These are phyloP conservation scores for Scaptodrosophila lebanonensis DNA, from an alignment of 1,140 invertebrate genomes.

Conservation along the genomic window DNA sequence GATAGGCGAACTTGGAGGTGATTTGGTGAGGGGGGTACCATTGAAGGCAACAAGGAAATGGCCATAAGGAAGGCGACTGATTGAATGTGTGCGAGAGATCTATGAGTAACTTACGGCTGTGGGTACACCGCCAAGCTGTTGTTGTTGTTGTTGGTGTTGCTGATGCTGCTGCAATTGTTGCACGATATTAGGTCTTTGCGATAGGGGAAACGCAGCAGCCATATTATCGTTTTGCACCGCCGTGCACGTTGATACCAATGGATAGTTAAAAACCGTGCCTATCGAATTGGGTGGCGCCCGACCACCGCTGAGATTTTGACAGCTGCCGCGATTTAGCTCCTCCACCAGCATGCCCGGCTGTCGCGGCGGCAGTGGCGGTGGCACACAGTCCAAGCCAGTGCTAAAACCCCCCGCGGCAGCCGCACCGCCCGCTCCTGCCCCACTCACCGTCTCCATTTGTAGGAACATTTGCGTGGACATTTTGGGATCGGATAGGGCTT, in stretches of 20 bases:
- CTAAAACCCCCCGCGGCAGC: conserved; percentile 1
- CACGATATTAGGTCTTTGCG: conserved; percentile 79
- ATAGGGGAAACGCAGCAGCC: conserved; percentile 71
- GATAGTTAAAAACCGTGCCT: conserved; percentile 74
- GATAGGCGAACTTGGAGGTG: too few relatives aligned
- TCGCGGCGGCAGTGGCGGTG: conserved; percentile 72
- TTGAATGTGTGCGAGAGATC: conserved; percentile 4
- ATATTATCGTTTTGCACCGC: conserved; percentile 71
- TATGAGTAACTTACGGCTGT: conserved; percentile 55
- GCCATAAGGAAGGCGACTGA: conserved; percentile 2
- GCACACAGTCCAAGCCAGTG: conserved; percentile 50
- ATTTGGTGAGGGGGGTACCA: too few relatives aligned
- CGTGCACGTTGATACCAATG: conserved; percentile 73
- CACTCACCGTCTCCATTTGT: conserved; percentile 68
- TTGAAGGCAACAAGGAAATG: too few relatives aligned
- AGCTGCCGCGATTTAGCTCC: conserved; percentile 58
- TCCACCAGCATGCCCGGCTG: conserved; percentile 69
- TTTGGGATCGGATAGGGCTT: conserved; percentile 76
- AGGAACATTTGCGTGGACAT: conserved; percentile 77
- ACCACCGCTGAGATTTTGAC: conserved; percentile 51
- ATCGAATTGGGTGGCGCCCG: conserved; percentile 74
- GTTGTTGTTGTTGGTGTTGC: conserved; percentile 53
- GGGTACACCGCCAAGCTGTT: conserved; percentile 32
- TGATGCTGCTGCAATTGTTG: conserved; percentile 78
- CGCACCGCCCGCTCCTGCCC: conserved; percentile 2